phyloP scores from a whole-genome alignment of 37 sponge, comb jelly and placozoan species.

The Oopsacas minuta region DNA sequence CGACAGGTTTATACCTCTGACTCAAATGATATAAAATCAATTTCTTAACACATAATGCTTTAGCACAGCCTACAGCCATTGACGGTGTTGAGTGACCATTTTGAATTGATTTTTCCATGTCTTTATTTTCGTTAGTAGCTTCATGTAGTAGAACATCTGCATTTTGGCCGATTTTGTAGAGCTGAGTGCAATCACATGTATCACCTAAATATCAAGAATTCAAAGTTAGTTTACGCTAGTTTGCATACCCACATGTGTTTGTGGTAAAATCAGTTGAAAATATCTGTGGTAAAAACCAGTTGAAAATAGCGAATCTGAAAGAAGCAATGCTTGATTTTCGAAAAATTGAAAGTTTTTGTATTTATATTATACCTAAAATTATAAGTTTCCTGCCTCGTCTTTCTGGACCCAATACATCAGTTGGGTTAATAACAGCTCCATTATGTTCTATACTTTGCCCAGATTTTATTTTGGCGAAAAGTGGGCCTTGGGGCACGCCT shows the following conservation, averaged over 20 bases:
- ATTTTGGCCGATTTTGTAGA: slow-evolving; percentile 31
- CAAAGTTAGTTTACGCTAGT: too few relatives aligned
- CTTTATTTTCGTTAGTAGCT: slow-evolving; percentile 72
- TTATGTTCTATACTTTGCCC: slow-evolving; percentile 51
- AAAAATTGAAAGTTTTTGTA: too few relatives aligned
- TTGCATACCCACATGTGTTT: too few relatives aligned
- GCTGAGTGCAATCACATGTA: slow-evolving; percentile 58
- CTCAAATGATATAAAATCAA: slow-evolving; percentile 77
- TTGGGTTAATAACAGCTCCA: slow-evolving; percentile 45
- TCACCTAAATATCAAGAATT: too few relatives aligned
- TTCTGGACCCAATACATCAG: slow-evolving; percentile 46
- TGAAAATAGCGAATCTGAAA: too few relatives aligned
- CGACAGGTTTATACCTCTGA: slow-evolving; percentile 51
- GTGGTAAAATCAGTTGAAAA: too few relatives aligned
- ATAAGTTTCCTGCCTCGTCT: slow-evolving; percentile 58
- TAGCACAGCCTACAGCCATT: slow-evolving; percentile 68
- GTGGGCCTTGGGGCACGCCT: slow-evolving; percentile 68
- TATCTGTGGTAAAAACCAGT: too few relatives aligned
- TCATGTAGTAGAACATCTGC: slow-evolving; percentile 86
- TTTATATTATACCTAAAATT: neutral
- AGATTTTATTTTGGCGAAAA: slow-evolving; percentile 61
- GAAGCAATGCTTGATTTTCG: too few relatives aligned
- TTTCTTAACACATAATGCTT: slow-evolving; percentile 27
- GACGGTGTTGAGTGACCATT: slow-evolving; percentile 88
- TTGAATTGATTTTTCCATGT: slow-evolving; percentile 34